Evolutionary conservation across 1,140 invertebrate species (phyloP).

Genomic region (Habropoda laboriosa): DNA sequence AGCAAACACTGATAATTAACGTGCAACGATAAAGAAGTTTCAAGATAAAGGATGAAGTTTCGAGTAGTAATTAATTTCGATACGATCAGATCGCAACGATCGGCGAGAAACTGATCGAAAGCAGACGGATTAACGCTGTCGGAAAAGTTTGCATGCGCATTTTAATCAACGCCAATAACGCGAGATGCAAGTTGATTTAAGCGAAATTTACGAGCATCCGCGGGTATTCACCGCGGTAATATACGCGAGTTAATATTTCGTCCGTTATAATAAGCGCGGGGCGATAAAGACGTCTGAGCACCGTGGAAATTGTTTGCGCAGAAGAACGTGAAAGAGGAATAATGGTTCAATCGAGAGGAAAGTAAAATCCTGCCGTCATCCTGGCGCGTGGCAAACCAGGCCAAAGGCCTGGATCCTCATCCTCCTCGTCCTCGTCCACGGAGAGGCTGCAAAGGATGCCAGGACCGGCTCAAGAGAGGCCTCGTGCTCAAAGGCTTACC

Average conservation of each 20-base stretch:
- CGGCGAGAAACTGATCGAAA: no score
- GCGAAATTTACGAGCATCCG: background rate
- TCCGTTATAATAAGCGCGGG: conserved; percentile 2
- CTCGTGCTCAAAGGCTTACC: conserved; percentile 78
- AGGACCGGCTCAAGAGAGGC: conserved; percentile 77
- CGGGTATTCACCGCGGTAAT: background rate
- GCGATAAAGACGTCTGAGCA: conserved; percentile 46
- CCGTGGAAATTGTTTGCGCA: conserved; percentile 46
- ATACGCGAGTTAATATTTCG: conserved; percentile 20
- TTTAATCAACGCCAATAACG: background rate
- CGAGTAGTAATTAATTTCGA: no score
- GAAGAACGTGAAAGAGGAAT: conserved; percentile 53
- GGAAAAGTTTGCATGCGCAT: no score
- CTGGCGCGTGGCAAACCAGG: conserved; percentile 76
- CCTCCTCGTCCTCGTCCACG: conserved; percentile 70
- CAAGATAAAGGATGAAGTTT: no score
- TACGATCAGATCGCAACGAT: no score
- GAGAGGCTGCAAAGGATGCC: conserved; percentile 79
- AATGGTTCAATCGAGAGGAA: conserved; percentile 62
- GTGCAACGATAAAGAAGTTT: no score
- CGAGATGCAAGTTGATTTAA: background rate
- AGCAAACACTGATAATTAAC: no score
- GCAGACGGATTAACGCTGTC: no score
- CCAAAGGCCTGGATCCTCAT: conserved; percentile 73
- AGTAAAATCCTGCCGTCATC: conserved; percentile 67